A percentile compares a stretch with the other conserved stretches of the same genome.
Evolutionary conservation across 2,888 invertebrate species (phyloP).

Genomic region (Diadegma fenestrale): DNA sequence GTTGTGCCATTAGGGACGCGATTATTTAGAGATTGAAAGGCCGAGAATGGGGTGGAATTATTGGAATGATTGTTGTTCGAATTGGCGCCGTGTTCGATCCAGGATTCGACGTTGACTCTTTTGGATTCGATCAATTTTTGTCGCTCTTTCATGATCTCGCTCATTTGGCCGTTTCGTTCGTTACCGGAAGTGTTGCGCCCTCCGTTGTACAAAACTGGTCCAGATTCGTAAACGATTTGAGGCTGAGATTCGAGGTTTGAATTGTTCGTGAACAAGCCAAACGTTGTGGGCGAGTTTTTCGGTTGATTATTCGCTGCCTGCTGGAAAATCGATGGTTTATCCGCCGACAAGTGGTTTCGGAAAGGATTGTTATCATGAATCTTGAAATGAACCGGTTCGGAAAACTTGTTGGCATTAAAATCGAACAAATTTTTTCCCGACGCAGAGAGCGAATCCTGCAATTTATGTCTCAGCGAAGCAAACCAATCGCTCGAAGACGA

Average conservation of each 20-base stretch:
- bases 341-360: constrained; percentile 16
- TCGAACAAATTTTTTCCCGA: constrained; percentile 27
- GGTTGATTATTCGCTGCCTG: constrained; percentile 4
- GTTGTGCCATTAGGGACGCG: not conserved
- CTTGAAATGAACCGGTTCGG: not conserved
- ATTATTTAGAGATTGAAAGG: not conserved
- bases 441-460: constrained; percentile 36
- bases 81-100: constrained; percentile 16
- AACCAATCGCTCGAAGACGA: not conserved
- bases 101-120: constrained; percentile 15
- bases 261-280: not conserved
- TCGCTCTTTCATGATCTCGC: not conserved
- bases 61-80: not conserved
- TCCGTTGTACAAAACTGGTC: constrained; percentile 7
- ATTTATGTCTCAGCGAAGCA: not conserved
- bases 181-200: not conserved
- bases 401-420: not conserved
- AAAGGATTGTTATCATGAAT: constrained; percentile 66
- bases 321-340: not conserved
- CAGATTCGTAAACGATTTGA: not conserved
- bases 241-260: not conserved
- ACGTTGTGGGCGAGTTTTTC: not conserved
- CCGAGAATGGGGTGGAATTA: not conserved
- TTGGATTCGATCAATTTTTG: constrained; percentile 1
- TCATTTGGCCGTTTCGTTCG: not conserved